Evolutionary conservation across 2,113 vertebrate species (phyloP).

Genomic region (Oceanodroma tethys): DNA sequence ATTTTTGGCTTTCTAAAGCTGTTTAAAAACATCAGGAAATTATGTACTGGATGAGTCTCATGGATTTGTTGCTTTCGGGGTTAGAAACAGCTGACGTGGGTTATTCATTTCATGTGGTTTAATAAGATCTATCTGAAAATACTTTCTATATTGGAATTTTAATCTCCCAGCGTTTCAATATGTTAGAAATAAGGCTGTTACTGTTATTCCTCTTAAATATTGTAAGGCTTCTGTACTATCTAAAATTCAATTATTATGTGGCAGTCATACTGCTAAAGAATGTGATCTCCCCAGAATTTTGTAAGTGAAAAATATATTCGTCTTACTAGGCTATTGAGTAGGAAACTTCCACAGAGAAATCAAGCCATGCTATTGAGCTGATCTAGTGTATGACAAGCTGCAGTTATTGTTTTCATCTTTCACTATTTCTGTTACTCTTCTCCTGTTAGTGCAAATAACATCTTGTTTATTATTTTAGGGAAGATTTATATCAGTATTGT

Average conservation of each 20-base stretch:
- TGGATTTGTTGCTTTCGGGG: not conserved
- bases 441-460: not conserved
- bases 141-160: not conserved
- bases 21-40: not conserved
- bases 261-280: not conserved
- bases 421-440: not conserved
- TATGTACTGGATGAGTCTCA: not conserved
- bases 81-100: not conserved
- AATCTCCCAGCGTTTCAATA: not conserved
- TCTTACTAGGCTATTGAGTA: not conserved
- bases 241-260: not conserved
- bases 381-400: not conserved
- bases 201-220: not conserved
- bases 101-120: not conserved
- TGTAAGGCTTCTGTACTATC: not conserved
- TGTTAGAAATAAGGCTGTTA: not conserved
- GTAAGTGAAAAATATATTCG: not conserved
- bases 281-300: not conserved
- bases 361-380: not conserved
- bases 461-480: not conserved
- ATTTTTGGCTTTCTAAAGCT: not conserved
- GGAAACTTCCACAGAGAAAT: not conserved
- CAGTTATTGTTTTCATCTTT: not conserved
- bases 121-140: not conserved
- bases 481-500: not conserved